Base-by-base conservation (phyloP, 2,888 invertebrate species). In the Corbicula japonica region DNA sequence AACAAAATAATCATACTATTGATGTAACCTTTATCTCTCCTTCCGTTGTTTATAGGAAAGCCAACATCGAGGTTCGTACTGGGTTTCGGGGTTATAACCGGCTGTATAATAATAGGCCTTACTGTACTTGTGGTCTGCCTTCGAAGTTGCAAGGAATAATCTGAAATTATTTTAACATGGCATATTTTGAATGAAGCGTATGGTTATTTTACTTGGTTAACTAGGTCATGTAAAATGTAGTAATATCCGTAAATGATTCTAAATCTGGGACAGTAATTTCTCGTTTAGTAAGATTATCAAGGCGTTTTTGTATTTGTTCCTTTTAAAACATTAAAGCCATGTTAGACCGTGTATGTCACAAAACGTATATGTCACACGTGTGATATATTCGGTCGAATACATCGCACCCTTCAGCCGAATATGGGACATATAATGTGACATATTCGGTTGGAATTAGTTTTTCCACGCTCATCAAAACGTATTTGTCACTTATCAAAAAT, bases 61-160 rank as follows among this genome's bases (percentile, higher is more conserved):
- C n/a, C n/a, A n/a, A n/a, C n/a, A n/a, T n/a, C n/a, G n/a, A n/a
- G n/a, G n/a, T n/a, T n/a, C n/a, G n/a, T n/a, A n/a, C n/a, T n/a
- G n/a, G n/a, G n/a, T n/a, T n/a, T n/a, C 2, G 10, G 4, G 1
- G 32, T 62, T 1, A 46, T 48, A 30, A 21, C 44, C 12, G 46
- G 62, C 32, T n/a, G 46, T 62, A 46, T 34, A 46, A 62, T 44
- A 6, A 62, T 30, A n/a, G 62, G 44, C 21, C 46, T 26, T 10
- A 10, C n/a, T 32, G 62, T 44, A 15, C 46, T 46, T 4, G 62
- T 46, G 8, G 28, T 32, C 1, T 15, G 30, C n/a, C 30, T 23
- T 1, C 46, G 28, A 2, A 46, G 10, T 21, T 44, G 62, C 34
- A 46, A 30, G 26, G 62, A 62, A 32, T 62, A 62, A 62, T 62